Evolutionary conservation across 2,113 vertebrate genomes (phyloP), one percentile per base, ranked within the genome.

Genomic region (Alligator sinensis): DNA sequence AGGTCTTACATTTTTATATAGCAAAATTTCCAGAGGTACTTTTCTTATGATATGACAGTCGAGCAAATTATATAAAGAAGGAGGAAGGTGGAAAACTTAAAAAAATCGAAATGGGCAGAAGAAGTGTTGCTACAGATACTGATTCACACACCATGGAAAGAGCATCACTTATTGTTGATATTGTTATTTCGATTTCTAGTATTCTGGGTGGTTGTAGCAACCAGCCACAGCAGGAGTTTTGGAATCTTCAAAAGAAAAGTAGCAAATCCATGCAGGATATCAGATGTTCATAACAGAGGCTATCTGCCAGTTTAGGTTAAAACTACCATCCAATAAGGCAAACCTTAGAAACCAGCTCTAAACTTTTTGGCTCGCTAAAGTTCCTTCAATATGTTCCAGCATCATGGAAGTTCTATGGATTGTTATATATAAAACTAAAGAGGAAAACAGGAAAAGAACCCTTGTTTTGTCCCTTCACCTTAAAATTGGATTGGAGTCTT

Each of bases 111-210:
- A 91, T 92, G 87, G 78, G 47, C 79, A 91, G 88, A 93, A 93
- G 47, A 94, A 87, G 60, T 66, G 90, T 94, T 96, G 81, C 89
- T 77, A 95, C 89, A 88, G 93, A 85, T 55, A 95, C 72, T 0
- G 0, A 88, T 90, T 91, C 81, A 88, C 79, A 84, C 19, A 62
- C 22, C 60, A 55, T 61, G 82, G 94, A 95, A 93, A 94, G 79
- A 95, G 59, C 22, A 87, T 61, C 54, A 27, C 54, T 25, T 78
- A 75, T 88, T 88, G 93, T 94, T 87, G 83, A 66, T 89, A 70
- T 11, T 4, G 2, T 77, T 80, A 84, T 88, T 92, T 93, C 86
- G 14, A 77, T 88, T 92, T 91, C 68, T 93, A 70, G 11, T 85
- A 25, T 80, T 87, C 75, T 88, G 83, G 77, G 72, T 68, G 72